Evolutionary conservation across 92 coral and sea anemone genomes (phyloP), one percentile per base, ranked within the genome.

Genomic region (Blastomussa wellsi): DNA sequence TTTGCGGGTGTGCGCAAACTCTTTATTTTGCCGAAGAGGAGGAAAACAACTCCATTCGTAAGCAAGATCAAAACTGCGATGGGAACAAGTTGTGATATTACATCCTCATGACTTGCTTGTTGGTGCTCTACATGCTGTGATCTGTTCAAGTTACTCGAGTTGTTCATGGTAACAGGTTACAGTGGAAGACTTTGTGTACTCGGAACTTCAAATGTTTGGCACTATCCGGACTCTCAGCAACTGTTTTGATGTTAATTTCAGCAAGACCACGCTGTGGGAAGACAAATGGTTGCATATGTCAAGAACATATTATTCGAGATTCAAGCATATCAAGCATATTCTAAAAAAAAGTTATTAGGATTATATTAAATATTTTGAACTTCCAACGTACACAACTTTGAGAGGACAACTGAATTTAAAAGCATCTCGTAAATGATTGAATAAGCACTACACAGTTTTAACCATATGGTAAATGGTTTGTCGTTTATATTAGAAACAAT

Each of bases 1-100:
- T 83, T 83, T 62, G 87, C 71, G 0, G 87, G 73, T 38, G 87
- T 83, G 1, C 87, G 87, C 74, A 83, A 65, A 20, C 74, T 53
- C 44, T 16, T 64, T 74, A 39, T 44, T 59, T 74, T 74, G 33
- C 32, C 49, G 36, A 83, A 83, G 14, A 83, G 57, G 24, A 57
- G 20, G 10, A 83, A 73, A 2, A 74, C 87, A 1, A 83, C 26
- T 32, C 73, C 73, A 75, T 83, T 83, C 65, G 80, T 62, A 7
- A 75, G 11, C 44, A 83, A 14, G 60, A 83, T 74, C 32, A 75
- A 39, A 17, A 60, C 74, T 19, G 87, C 87, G 7, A 83, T 83
- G 73, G 87, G 87, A 62, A 74, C 47, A 33, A 83, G 59, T 60
- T 83, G 37, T 72, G 71, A 32, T 36, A 70, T 7, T 24, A 20